Evolutionary conservation across 2,113 vertebrate species (phyloP).

Genomic region (Dendrocopos noguchii): DNA sequence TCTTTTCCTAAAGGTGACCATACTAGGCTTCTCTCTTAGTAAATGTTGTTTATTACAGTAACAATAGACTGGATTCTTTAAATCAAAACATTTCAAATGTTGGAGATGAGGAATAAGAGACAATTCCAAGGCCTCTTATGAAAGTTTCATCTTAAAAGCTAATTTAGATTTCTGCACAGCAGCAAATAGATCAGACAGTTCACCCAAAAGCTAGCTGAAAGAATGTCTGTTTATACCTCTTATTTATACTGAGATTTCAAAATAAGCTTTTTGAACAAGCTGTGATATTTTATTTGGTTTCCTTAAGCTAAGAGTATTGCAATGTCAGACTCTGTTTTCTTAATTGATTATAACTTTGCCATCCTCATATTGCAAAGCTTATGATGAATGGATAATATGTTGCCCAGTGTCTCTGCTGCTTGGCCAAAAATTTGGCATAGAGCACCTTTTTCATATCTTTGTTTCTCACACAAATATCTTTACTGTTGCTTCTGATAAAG

Average conservation of each 20-base stretch:
- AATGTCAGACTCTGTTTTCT: constrained; percentile 47
- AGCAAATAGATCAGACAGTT: constrained; percentile 5
- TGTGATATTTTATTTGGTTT: constrained; percentile 60
- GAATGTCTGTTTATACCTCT: background rate
- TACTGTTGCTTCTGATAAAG: constrained; percentile 56
- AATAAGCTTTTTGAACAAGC: constrained; percentile 52
- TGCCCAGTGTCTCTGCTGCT: constrained; percentile 1
- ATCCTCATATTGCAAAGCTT: constrained; percentile 21
- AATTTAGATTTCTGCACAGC: constrained; percentile 5
- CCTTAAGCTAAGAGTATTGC: constrained; percentile 56
- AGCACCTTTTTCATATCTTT: constrained; percentile 32
- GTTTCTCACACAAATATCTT: constrained; percentile 43
- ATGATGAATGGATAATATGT: constrained; percentile 35
- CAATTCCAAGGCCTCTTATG: background rate
- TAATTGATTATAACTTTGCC: constrained; percentile 55
- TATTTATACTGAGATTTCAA: constrained; percentile 49
- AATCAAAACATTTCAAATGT: background rate
- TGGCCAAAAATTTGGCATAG: constrained; percentile 15
- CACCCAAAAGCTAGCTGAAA: constrained; percentile 32
- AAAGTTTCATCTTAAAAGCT: constrained; percentile 31
- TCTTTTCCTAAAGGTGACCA: background rate
- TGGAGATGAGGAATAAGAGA: background rate
- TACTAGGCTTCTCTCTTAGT: background rate
- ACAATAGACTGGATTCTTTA: background rate
- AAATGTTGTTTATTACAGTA: constrained; percentile 11